Base-by-base conservation (phyloP, 2,888 invertebrate genomes). In the Spilosoma lubricipeda region DNA sequence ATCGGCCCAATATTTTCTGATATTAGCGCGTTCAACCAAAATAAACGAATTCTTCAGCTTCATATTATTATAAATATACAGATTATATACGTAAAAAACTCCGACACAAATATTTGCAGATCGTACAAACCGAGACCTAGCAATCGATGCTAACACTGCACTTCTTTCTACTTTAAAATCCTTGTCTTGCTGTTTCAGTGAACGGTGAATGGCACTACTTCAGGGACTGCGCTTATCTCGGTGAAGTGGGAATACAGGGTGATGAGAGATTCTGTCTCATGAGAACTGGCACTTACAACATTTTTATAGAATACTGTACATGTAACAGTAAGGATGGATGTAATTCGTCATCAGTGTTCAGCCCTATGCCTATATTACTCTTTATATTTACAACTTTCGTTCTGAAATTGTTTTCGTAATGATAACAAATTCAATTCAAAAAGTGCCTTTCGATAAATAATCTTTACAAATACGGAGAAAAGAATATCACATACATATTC, bases 281-380 rank as follows among this genome's bases (percentile, higher is more conserved):
- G 98, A 96, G 98, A 86, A 98, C 98, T 0, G 99, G 99, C 33
- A 98, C 98, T 1, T 98, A 98, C 92, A 98, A 99, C 90, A 98
- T 99, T 82, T 99, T 99, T 90, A 97, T 98, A 95, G 99, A 99
- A 92, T 98, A 98, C 87, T 99, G 99, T 90, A 98, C 98, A 0
- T 99, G 99, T 86, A 98, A 98, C 86, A 98, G 98, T 87, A 99
- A 99, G 92, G 98, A 99, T 90, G 99, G 99, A 0, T 99, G 99
- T 90, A 99, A 99, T 91, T 92, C 96, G 3, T 97, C 97, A 0
- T 90, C 94, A 1, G 80, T 92, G 18, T 89, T 93, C 27, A 86
- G 85, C 45, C 93, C 95, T 0, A 90, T 91, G 67, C 91, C 92
- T 4, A 63, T 91, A 30, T 72, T 90, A 23, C 74, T 90, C 45